Percentiles rank a stretch among this genome's conserved stretches.
Evolutionary conservation across 2,888 invertebrate species (phyloP).

Genomic region (Exephanes ischioxanthus): DNA sequence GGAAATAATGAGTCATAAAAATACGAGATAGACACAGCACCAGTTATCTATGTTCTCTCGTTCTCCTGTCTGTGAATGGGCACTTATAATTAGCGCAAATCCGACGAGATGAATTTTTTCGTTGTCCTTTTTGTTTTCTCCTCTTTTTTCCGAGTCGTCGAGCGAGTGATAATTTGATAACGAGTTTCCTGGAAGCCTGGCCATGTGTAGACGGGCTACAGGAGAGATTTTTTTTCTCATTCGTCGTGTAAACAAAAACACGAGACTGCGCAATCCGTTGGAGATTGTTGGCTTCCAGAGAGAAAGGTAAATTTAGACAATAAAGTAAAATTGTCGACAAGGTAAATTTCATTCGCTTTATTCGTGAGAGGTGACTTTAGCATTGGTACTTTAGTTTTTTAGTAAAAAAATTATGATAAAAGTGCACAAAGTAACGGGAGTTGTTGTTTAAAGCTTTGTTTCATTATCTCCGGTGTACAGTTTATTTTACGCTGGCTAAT

Average conservation of each 20-base stretch:
- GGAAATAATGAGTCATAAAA: constrained; percentile 26
- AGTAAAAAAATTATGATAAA: neutral
- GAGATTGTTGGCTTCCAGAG: neutral
- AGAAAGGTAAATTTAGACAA: neutral
- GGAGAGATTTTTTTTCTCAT: neutral
- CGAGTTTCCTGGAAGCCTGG: neutral
- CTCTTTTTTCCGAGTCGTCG: constrained; percentile 3
- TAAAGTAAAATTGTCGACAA: neutral
- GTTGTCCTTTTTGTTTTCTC: neutral
- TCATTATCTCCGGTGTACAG: neutral
- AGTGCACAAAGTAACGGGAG: neutral
- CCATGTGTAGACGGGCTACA: neutral
- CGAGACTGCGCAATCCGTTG: neutral
- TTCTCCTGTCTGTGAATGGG: neutral
- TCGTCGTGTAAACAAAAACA: neutral
- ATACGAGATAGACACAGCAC: neutral
- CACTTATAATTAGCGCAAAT: constrained; percentile 27
- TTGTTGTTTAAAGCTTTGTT: neutral
- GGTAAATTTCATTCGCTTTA: neutral
- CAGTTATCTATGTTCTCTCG: neutral
- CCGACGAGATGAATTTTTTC: constrained; percentile 11
- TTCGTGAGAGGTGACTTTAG: neutral
- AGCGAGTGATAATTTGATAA: constrained; percentile 20
- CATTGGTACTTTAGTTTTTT: neutral
- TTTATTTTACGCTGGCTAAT: neutral